A percentile compares a stretch with the other conserved stretches of the same genome.
These are phyloP conservation scores for Xanthorhoe spadicearia DNA, from an alignment of 2,888 invertebrate species.

Conservation along the genomic window DNA sequence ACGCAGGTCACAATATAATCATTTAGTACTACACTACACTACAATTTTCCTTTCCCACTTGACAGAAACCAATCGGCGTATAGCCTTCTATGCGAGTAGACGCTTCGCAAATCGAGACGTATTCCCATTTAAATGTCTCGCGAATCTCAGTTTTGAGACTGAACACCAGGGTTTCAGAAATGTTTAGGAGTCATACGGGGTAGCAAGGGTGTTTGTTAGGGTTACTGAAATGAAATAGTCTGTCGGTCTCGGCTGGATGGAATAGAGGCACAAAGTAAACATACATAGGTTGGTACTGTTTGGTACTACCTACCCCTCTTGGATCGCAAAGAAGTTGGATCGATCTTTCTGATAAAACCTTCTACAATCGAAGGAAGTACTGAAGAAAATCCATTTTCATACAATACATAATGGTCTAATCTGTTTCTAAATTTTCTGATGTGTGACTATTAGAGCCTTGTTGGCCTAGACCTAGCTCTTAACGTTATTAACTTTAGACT, in stretches of 20 bases:
- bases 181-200: conserved; percentile 35
- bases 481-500: too few species aligned
- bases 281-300: neutral
- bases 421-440: neutral
- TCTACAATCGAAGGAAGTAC: neutral
- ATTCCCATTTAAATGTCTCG: conserved; percentile 53
- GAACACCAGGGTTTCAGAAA: conserved; percentile 61
- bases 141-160: conserved; percentile 54
- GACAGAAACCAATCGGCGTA: conserved; percentile 50
- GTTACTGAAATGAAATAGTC: conserved; percentile 5
- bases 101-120: conserved; percentile 50
- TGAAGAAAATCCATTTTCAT: neutral
- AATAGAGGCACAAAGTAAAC: neutral
- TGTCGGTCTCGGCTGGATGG: neutral
- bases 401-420: neutral
- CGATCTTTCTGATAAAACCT: neutral
- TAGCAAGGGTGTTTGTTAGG: conserved; percentile 1
- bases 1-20: conserved; percentile 29
- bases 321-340: neutral
- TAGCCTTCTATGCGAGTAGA: conserved; percentile 54
- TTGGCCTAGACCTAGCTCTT: too few species aligned
- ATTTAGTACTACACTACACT: neutral
- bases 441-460: too few species aligned
- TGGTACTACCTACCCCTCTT: neutral
- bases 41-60: conserved; percentile 21